A percentile compares a stretch with the other conserved stretches of the same genome.
Conservation (phyloP, 2,888 invertebrate species). For the Drosophila austrosaltans region DNA sequence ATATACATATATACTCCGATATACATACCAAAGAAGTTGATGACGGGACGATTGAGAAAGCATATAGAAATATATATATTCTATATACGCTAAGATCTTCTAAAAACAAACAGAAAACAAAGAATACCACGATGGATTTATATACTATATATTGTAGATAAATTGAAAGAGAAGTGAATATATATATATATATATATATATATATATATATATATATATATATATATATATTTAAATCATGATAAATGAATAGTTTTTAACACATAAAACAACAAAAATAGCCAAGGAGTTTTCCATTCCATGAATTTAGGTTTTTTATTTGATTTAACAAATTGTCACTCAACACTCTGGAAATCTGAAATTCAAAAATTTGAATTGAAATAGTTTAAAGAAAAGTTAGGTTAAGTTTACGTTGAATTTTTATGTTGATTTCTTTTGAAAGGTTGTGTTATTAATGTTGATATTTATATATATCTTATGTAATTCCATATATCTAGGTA, state of each 20-base stretch:
- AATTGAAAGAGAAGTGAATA: slow-evolving; percentile 10
- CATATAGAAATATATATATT: slow-evolving; percentile 25
- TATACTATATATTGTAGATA: slow-evolving; percentile 4
- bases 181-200: background rate
- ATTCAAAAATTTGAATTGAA: background rate
- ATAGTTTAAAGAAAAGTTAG: background rate
- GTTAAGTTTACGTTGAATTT: too few relatives aligned
- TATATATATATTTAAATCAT: background rate
- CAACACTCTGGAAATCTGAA: background rate
- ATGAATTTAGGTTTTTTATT: background rate
- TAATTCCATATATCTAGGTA: background rate
- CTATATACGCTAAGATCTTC: background rate
- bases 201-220: background rate
- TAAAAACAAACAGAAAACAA: slow-evolving; percentile 3
- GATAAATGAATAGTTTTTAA: background rate
- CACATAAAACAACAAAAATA: slow-evolving; percentile 31
- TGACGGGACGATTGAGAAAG: slow-evolving; percentile 15
- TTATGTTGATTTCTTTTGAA: background rate
- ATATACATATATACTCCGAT: background rate
- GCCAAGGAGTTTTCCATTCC: slow-evolving; percentile 45
- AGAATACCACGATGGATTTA: slow-evolving; percentile 5
- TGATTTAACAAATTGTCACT: background rate
- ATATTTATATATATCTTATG: background rate
- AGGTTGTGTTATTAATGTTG: background rate
- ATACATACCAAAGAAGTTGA: too few relatives aligned